A percentile compares a stretch with the other conserved stretches of the same genome.
These are phyloP conservation scores for Pempheris klunzingeri DNA, from an alignment of 2,797 vertebrate genomes.

Conservation along the genomic window DNA sequence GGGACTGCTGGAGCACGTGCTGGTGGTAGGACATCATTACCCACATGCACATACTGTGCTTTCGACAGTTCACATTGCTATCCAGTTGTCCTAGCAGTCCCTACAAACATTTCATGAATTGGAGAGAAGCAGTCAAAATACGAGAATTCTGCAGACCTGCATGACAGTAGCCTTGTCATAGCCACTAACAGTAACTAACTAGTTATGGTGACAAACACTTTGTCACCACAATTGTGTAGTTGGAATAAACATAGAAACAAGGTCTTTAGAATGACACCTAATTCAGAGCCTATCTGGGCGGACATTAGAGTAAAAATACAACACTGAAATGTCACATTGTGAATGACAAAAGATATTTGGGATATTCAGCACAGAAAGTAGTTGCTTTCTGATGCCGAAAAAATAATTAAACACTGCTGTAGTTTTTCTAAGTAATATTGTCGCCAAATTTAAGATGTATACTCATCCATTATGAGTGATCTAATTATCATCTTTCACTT, in stretches of 20 bases:
- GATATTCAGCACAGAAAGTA: too few species aligned
- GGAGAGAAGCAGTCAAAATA: not conserved
- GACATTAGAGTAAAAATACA: too few species aligned
- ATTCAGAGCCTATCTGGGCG: too few species aligned
- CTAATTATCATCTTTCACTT: too few species aligned
- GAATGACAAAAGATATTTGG: too few species aligned
- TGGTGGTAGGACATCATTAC: slow-evolving; percentile 90
- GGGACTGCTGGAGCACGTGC: slow-evolving; percentile 95
- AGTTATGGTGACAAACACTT: not conserved
- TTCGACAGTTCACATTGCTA: not conserved
- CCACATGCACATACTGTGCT: not conserved
- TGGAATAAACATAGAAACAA: not conserved
- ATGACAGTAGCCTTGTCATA: not conserved
- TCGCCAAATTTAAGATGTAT: too few species aligned
- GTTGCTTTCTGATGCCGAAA: too few species aligned
- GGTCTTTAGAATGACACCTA: not conserved
- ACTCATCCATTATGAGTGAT: too few species aligned
- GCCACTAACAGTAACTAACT: not conserved
- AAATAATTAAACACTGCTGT: too few species aligned
- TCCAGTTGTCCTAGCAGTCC: not conserved
- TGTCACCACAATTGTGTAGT: too few species aligned
- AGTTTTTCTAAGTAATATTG: too few species aligned
- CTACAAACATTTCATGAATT: not conserved
- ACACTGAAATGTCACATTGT: too few species aligned
- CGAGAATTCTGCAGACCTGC: not conserved